Base-by-base conservation (phyloP, 2,797 vertebrate genomes). In the Cetoscarus ocellatus region DNA sequence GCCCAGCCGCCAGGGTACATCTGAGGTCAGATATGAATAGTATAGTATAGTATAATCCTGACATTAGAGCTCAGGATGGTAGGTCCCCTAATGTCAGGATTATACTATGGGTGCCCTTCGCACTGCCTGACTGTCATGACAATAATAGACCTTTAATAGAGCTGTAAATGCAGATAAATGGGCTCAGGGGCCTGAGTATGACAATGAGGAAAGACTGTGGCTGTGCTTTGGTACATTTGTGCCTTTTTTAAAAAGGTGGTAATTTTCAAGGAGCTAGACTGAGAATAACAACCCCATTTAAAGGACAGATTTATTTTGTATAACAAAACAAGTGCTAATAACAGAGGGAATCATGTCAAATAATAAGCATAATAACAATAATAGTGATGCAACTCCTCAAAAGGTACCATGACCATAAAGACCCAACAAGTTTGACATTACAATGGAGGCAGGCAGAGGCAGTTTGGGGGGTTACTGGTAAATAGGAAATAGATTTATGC, bases 81-180 rank as follows among this genome's bases (percentile, higher is more conserved):
- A 38, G 35, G 44, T 15, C 44, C 8, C 43, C 34, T 51, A 49
- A 18, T 66, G 42, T 68, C 49, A 36, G 56, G 38, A 75, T 61
- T 54, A 71, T 27, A 35, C 35, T 55, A 50, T 43, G 53, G 59
- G 57, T 75, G 52, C 54, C 63, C 61, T 66, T 34, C 58, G 1
- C 19, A 27, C 45, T 62, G 62, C 52, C 71, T 45, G 69, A 67
- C 50, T 7, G 44, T 64, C 73, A 64, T 71, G 48, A 53, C 44
- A 53, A 13, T 34, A 51, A 51, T 38, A 38, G 52, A 54, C 10
- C 40, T 48, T 45, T 50, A 72, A 77, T 61, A 49, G 67, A 40
- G 10, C 5, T 45, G 56, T 66, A 68, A 78, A 73, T 54, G 67
- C 50, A 11, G 15, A 66, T 18, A 19, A 47, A 71, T 15, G 27